Percentiles rank a stretch among this genome's conserved stretches.
phyloP scores from a whole-genome alignment of 2,797 vertebrate genomes.

The Xiphorhynchus erythropygius region DNA sequence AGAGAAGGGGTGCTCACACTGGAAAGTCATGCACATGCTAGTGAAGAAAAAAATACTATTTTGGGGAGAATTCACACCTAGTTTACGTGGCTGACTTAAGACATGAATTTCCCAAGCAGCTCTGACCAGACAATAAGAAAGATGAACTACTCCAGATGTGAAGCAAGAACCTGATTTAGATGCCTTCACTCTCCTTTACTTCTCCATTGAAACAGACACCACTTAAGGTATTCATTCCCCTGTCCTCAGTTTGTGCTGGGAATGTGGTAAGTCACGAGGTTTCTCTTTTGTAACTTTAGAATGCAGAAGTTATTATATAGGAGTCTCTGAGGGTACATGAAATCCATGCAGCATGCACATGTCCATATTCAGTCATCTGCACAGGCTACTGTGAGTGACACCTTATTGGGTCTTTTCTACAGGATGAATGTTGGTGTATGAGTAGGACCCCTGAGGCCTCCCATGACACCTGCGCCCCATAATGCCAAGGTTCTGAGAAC shows the following conservation, averaged over 20 bases:
- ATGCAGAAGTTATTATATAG: background rate
- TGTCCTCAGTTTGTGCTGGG: background rate
- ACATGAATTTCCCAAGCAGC: background rate
- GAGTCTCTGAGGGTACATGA: background rate
- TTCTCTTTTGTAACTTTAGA: background rate
- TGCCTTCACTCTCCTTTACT: background rate
- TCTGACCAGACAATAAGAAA: background rate
- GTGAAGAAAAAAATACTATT: background rate
- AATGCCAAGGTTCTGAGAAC: background rate
- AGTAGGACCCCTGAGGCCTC: background rate
- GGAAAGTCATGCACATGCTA: background rate
- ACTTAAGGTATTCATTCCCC: background rate
- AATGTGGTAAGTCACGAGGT: background rate
- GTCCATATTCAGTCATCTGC: background rate
- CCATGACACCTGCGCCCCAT: accelerated
- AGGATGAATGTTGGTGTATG: background rate
- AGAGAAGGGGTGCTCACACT: background rate
- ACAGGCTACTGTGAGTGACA: background rate
- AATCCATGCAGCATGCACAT: background rate
- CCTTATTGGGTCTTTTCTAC: background rate
- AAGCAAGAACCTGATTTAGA: background rate
- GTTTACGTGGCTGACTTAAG: background rate
- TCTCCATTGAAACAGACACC: background rate
- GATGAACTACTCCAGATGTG: background rate
- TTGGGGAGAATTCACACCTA: background rate